Evolutionary conservation across 2,797 vertebrate species (phyloP).

Genomic region (Rhyacichthys aspro): DNA sequence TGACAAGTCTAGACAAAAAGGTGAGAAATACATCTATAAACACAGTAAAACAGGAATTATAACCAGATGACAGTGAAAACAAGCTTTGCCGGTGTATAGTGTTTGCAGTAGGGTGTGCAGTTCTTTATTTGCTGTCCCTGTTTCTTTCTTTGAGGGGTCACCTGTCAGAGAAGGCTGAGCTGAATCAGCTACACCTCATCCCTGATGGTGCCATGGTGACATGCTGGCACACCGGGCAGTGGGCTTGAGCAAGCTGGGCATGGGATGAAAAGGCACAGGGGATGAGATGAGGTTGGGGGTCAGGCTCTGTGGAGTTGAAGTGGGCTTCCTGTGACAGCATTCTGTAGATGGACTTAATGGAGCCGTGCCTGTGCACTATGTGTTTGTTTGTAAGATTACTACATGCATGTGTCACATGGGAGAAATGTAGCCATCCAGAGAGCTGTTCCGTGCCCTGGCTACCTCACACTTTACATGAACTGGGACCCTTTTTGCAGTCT

Average conservation of each 20-base stretch:
- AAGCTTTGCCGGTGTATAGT: slow-evolving; percentile 1
- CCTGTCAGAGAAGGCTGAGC: slow-evolving; percentile 42
- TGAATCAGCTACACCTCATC: slow-evolving; percentile 64
- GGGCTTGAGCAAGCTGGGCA: slow-evolving; percentile 53
- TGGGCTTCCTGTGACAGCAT: slow-evolving; percentile 42
- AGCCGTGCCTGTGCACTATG: slow-evolving; percentile 14
- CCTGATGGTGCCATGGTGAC: slow-evolving; percentile 46
- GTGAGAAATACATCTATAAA: neutral
- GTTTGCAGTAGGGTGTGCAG: slow-evolving; percentile 11
- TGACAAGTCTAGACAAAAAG: neutral
- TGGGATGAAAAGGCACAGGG: slow-evolving; percentile 56
- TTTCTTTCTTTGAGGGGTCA: slow-evolving; percentile 35
- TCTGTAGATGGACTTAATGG: slow-evolving; percentile 29
- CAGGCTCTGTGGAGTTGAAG: slow-evolving; percentile 36
- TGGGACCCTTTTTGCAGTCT: slow-evolving; percentile 52
- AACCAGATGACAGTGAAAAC: too few relatives aligned
- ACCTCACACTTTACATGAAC: slow-evolving; percentile 44
- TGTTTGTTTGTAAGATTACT: slow-evolving; percentile 42
- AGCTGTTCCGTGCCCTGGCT: slow-evolving; percentile 41
- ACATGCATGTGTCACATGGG: slow-evolving; percentile 40
- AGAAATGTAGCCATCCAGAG: slow-evolving; percentile 47
- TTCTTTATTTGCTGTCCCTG: slow-evolving; percentile 13
- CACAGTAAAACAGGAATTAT: neutral
- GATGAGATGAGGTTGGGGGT: slow-evolving; percentile 46
- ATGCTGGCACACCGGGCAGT: slow-evolving; percentile 49